A percentile compares a stretch with the other conserved stretches of the same genome.
Conservation (phyloP, 2,113 vertebrate species). For the Chunga burmeisteri region DNA sequence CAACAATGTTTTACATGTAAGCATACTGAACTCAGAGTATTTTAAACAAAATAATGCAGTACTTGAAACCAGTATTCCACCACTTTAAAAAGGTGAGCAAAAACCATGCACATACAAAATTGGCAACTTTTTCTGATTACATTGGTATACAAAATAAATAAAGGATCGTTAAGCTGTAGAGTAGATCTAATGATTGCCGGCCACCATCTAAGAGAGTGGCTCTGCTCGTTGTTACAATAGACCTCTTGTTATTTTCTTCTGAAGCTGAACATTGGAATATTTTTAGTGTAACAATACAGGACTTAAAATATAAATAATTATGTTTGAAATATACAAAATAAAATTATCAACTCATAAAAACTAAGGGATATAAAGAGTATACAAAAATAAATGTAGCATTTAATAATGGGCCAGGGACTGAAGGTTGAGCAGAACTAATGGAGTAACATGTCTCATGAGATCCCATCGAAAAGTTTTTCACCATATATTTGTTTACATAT, state of each 20-base stretch:
- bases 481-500: background rate
- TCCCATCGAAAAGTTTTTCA: background rate
- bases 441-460: background rate
- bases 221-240: background rate
- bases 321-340: slow-evolving; percentile 42
- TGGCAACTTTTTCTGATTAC: background rate
- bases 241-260: background rate
- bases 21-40: background rate
- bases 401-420: background rate
- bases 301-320: background rate
- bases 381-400: slow-evolving; percentile 61
- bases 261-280: background rate
- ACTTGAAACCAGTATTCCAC: background rate
- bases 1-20: background rate
- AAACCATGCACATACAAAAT: background rate
- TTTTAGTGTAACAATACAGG: slow-evolving; percentile 29
- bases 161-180: background rate
- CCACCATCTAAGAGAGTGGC: background rate
- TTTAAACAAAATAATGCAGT: background rate
- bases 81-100: background rate
- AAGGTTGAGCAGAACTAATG: background rate
- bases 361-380: slow-evolving; percentile 13
- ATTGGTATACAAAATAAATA: background rate
- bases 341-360: slow-evolving; percentile 52
- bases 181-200: background rate